Base-by-base conservation (phyloP, 2,888 invertebrate genomes). In the Liodrosophila aerea region DNA sequence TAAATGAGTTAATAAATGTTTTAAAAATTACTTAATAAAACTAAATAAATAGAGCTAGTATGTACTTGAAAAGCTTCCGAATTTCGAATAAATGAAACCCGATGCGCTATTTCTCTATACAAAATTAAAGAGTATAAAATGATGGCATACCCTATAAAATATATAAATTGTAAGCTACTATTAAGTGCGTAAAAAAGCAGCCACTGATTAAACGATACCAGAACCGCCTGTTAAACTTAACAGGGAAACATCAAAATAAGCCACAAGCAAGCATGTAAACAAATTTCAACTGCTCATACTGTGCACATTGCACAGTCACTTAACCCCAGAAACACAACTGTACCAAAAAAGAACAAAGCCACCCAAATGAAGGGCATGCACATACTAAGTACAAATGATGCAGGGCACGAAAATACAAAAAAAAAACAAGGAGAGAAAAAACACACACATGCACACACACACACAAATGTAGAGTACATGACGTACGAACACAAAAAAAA, bases 271-370 rank as follows among this genome's bases (percentile, higher is more conserved):
- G 30, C 49, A 15, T 59, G 59, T 58, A 46, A 52, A 34, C 45
- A 44, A 49, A 41, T 64, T 64, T 70, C 30, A 49, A 30, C 46
- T 51, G 63, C 56, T 68, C 39, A 5, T 15, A 18, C 18, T 16
- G 16, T 16, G 7, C 39, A 39, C 18, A 9, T 9, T 7, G 39
- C 39, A 39, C 18, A 39, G 57, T 67, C 69, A 70, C 74, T 81
- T 77, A 77, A 70, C 66, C 84, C 82, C 51, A 59, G 44, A 53
- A 67, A 71, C 77, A 73, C 85, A 77, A 85, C 82, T 78, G 85
- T 85, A 78, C 85, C 75, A 56, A 63, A 64, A 80, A 84, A 64
- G 64, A 77, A 78, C 78, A 78, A 78, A 77, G 83, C 64, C 51
- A 60, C 59, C 83, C 45, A 78, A 78, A 78, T 78, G 85, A 78